Evolutionary conservation across 2,888 invertebrate species (phyloP), one percentile per base, ranked within the genome.

Genomic region (Allygus modestus): DNA sequence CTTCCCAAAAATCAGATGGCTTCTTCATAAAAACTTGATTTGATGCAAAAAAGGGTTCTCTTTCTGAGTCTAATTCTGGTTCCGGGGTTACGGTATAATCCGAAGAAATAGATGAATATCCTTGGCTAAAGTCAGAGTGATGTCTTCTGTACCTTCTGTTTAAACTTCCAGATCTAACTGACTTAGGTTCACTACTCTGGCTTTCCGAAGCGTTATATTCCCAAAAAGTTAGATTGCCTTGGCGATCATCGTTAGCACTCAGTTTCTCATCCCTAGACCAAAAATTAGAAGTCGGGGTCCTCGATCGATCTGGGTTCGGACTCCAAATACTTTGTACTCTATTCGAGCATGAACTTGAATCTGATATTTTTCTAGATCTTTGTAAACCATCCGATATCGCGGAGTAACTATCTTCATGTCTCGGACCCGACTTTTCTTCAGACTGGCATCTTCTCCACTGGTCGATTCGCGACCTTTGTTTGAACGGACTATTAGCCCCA

Each of bases 1-100:
- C 69, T n/a, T 33, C 61, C 82, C 83, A 83, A 83, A 73, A 83
- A 28, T 83, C 83, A 0, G 83, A 83, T 12, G 83, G 73, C 28
- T 83, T 83, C 33, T 73, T 83, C 41, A 71, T 79, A 33, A 58
- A 79, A 5, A 17, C 17, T 7, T 46, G 43, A 28, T 46, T 43
- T 0, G 28, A 1, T 9, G 46, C 75, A 28, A 51, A 46, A 2
- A 51, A 51, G 15, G 79, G 58, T 79, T 31, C 58, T 28, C 28
- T 46, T 33, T 20, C 37, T 7, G 58, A 58, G 5, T 46, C 26
- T 15, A 33, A 33, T 20, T 73, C 41, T 20, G 73, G n/a, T 37
- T 73, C 41, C 17, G 51, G 51, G 11, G 79, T 58, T 23, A 33
- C n/a, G 0, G 79, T 31, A 58, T 31, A 54, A 12, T 54, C 58